Evolutionary conservation across 2,797 vertebrate species (phyloP).

Genomic region (Smutsia temminckii): DNA sequence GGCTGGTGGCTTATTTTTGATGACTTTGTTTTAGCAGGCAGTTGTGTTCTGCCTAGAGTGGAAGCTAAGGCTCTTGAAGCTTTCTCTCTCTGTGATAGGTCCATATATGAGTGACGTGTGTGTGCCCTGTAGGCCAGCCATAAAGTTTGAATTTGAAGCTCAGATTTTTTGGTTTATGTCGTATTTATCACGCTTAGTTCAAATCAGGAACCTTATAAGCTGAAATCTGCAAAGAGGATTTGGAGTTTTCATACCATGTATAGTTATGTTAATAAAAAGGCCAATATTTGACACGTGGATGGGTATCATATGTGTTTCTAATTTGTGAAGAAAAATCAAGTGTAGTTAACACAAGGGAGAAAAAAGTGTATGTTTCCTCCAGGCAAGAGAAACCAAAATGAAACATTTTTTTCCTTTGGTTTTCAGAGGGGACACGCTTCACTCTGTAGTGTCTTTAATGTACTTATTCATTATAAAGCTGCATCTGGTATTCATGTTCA

Average conservation of each 20-base stretch:
- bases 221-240: not conserved
- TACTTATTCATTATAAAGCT: not conserved
- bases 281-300: not conserved
- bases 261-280: not conserved
- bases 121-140: not conserved
- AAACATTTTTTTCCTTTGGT: conserved; percentile 9
- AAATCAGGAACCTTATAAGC: not conserved
- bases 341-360: not conserved
- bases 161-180: not conserved
- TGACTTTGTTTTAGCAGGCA: conserved; percentile 1
- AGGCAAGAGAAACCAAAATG: not conserved
- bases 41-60: not conserved
- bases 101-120: not conserved
- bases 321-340: conserved; percentile 12
- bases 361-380: not conserved
- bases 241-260: not conserved
- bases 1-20: not conserved
- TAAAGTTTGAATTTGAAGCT: not conserved
- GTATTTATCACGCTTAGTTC: not conserved
- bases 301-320: not conserved
- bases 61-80: not conserved
- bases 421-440: not conserved
- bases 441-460: not conserved
- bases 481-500: not conserved
- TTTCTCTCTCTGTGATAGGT: not conserved